Evolutionary conservation across 2,113 vertebrate genomes (phyloP).

Genomic region (Pholis gunnellus): DNA sequence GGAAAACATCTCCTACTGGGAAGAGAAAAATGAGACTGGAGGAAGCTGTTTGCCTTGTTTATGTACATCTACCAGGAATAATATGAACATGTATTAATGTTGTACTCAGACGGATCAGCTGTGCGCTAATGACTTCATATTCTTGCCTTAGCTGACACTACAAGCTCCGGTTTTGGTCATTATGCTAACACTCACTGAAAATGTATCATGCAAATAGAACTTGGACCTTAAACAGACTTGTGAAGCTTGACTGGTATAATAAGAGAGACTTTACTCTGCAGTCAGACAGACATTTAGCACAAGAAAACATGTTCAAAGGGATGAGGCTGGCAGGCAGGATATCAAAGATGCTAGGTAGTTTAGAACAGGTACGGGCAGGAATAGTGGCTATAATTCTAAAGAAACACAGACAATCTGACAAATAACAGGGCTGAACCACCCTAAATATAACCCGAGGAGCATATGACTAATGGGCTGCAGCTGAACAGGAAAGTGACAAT

Average conservation of each 20-base stretch:
- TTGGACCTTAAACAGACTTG: neutral
- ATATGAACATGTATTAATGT: neutral
- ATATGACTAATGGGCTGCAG: constrained; percentile 31
- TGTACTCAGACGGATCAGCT: neutral
- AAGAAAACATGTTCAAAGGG: constrained; percentile 26
- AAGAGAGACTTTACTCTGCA: neutral
- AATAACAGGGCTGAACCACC: constrained; percentile 31
- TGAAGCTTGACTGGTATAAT: neutral
- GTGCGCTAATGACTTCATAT: neutral
- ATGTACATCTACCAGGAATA: neutral
- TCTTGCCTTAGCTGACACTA: neutral
- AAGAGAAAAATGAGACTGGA: neutral
- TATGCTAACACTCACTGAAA: neutral
- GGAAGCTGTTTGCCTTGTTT: neutral
- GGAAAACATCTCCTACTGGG: neutral
- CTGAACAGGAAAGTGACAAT: constrained; percentile 34
- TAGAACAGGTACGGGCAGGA: constrained; percentile 59
- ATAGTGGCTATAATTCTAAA: constrained; percentile 18
- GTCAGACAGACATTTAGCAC: neutral
- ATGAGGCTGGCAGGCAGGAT: constrained; percentile 11
- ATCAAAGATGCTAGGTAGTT: constrained; percentile 42
- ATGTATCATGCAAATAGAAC: neutral
- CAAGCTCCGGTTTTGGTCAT: neutral
- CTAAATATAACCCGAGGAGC: neutral
- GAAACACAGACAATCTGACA: constrained; percentile 14